Evolutionary conservation across 2,113 vertebrate genomes (phyloP).

Genomic region (Synchiropus splendidus): DNA sequence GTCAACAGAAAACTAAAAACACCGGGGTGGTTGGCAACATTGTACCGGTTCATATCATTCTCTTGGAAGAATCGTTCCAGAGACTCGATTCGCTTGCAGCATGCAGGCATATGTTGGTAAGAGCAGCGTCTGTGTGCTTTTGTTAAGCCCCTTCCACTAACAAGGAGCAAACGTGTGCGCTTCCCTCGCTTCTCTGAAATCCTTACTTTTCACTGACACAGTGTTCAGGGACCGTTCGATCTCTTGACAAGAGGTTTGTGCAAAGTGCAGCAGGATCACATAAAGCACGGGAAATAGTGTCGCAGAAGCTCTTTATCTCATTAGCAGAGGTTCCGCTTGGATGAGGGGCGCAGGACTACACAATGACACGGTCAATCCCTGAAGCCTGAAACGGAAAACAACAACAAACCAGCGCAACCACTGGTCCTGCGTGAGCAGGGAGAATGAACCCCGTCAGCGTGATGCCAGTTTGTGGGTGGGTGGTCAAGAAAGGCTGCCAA

Average conservation of each 20-base stretch:
- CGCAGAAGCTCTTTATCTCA: constrained; percentile 43
- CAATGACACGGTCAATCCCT: constrained; percentile 28
- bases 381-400: too few species aligned
- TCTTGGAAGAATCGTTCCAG: too few species aligned
- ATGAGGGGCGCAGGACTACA: constrained; percentile 11
- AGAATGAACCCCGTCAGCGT: too few species aligned
- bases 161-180: too few species aligned
- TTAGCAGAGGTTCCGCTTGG: constrained; percentile 29
- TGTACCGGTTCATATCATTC: too few species aligned
- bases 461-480: constrained; percentile 26
- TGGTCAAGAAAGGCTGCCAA: constrained; percentile 17
- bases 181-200: constrained; percentile 3
- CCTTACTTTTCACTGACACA: constrained; percentile 10
- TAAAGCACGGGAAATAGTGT: constrained; percentile 20
- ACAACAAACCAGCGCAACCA: constrained; percentile 27
- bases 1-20: too few species aligned
- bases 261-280: constrained; percentile 39
- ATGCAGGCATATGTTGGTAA: too few species aligned
- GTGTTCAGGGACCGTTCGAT: constrained; percentile 19
- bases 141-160: too few species aligned
- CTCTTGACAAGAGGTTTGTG: constrained; percentile 16
- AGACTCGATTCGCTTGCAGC: too few species aligned
- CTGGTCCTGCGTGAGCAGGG: too few species aligned
- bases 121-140: too few species aligned
- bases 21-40: too few species aligned